Base-by-base conservation (phyloP, 2,888 invertebrate genomes). In the Platycheirus albimanus region DNA sequence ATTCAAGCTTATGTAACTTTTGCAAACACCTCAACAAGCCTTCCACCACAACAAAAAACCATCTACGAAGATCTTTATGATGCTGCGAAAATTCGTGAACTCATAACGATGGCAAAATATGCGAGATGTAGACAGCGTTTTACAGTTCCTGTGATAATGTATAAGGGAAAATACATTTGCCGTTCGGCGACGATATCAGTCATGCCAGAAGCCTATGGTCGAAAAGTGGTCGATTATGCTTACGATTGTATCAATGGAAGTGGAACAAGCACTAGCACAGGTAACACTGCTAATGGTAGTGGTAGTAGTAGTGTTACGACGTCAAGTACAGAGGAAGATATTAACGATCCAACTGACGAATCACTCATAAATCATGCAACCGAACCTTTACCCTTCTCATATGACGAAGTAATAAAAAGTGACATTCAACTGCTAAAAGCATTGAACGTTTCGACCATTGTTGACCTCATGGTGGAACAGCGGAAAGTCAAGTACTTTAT, bases 391-490 rank as follows among this genome's bases (percentile, higher is more conserved):
- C 88, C 87, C 19, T 90, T 90, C 67, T 88, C 89, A 36, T 90
- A 90, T 70, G 88, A 88, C 15, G 90, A 90, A 85, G 89, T 88
- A 36, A 89, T 90, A 58, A 88, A 88, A 75, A 89, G 88, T 64
- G 96, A 96, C 88, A 95, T 95, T 64, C 93, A 93, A 86, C 90
- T 96, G 51, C 90, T 96, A 36, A 94, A 94, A 88, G 92, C 92
- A 17, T 92, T 95, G 33, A 94, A 94, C 86, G 94, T 96, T 13
- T 93, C 93, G 67, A 94, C 94, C 61, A 96, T 96, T 86, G 93
- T 95, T 83, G 96, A 96, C 90, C 93, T 96, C 66, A 96, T 96
- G 96, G 95, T 96, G 7, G 96, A 96, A 88, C 95, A 95, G 88
- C 95, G 95, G 87, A 96, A 96, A 91, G 94, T 95, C 43, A 96